These are phyloP conservation scores for Malacosoma neustria DNA, from an alignment of 2,888 invertebrate species.

Conservation along the genomic window DNA sequence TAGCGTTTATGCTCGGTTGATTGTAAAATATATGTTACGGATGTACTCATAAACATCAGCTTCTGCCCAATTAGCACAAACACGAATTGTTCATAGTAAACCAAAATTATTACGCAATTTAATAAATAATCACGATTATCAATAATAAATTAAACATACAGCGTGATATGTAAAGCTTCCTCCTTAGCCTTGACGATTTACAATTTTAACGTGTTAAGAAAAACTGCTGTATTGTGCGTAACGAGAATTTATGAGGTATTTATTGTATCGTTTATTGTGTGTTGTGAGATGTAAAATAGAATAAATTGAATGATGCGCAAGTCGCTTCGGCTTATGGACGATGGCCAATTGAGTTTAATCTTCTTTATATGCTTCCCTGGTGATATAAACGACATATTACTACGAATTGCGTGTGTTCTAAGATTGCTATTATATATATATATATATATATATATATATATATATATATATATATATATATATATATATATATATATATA, in stretches of 20 bases:
- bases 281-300: background rate
- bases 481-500: no score
- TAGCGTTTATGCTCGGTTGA: background rate
- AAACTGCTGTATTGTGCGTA: constrained; percentile 1
- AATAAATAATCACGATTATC: constrained; percentile 23
- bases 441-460: no score
- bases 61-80: constrained; percentile 21
- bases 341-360: no score
- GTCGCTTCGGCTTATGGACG: no score
- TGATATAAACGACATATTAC: no score
- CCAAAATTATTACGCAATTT: constrained; percentile 15
- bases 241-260: constrained; percentile 19
- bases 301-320: background rate
- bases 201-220: constrained; percentile 12
- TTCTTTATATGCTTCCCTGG: no score
- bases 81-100: constrained; percentile 18
- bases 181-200: constrained; percentile 30
- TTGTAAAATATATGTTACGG: constrained; percentile 17
- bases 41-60: constrained; percentile 14
- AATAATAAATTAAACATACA: constrained; percentile 24
- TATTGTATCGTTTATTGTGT: constrained; percentile 20
- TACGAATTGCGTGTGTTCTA: no score
- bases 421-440: no score
- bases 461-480: no score
- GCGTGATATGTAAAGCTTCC: constrained; percentile 23